phyloP scores from a whole-genome alignment of 2,888 invertebrate species.

The Psylliodes chrysocephalus region DNA sequence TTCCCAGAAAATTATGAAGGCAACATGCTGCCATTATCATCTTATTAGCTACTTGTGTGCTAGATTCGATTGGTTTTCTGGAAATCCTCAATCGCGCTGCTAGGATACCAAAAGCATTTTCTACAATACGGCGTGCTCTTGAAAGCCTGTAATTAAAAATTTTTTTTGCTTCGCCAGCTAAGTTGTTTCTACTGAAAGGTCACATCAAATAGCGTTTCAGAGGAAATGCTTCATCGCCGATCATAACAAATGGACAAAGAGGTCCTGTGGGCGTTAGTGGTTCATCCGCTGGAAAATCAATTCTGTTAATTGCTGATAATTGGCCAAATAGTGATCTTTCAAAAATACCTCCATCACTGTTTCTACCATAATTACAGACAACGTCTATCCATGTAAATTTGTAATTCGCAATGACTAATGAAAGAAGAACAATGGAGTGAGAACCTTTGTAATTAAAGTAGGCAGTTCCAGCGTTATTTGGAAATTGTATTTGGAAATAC shows the following conservation, averaged over 20 bases:
- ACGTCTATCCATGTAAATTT: slow-evolving; percentile 9
- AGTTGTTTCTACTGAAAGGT: background rate
- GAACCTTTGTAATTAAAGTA: slow-evolving; percentile 21
- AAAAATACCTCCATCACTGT: slow-evolving; percentile 17
- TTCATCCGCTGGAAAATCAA: background rate
- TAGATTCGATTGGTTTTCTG: background rate
- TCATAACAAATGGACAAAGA: background rate
- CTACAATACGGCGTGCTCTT: background rate
- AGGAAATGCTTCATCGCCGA: background rate
- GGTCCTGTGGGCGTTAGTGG: background rate
- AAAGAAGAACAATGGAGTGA: slow-evolving; percentile 11
- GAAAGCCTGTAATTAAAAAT: background rate
- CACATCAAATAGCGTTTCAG: background rate
- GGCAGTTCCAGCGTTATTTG: slow-evolving; percentile 11
- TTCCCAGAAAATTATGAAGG: background rate
- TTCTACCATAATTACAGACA: slow-evolving; percentile 11
- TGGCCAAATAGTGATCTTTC: too few species aligned
- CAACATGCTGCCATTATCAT: too few species aligned
- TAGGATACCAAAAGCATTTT: slow-evolving; percentile 7
- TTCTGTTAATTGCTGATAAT: background rate
- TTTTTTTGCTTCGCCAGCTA: background rate
- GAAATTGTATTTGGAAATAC: slow-evolving; percentile 8
- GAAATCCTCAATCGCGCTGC: background rate
- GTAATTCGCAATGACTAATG: slow-evolving; percentile 15
- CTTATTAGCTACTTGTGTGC: background rate